Base-by-base conservation (phyloP, 2,113 vertebrate genomes). In the Laticauda laticaudata region DNA sequence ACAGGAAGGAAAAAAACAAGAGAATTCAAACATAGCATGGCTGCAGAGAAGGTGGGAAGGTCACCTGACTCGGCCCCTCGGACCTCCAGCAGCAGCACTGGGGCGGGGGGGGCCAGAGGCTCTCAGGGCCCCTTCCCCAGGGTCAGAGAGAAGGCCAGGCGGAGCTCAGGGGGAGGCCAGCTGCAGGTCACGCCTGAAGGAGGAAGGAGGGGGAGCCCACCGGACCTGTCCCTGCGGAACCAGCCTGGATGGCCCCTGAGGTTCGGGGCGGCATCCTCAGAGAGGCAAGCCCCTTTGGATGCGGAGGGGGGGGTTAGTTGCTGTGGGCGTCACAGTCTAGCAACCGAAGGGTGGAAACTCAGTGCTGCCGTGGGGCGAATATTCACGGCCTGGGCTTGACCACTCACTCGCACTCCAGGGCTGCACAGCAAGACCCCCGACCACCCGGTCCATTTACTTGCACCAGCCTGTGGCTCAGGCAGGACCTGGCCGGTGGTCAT, bases 21-120 rank as follows among this genome's bases (percentile, higher is more conserved):
- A 98, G 97, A 98, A 99, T 99, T 99, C 98, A 99, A 98, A 98
- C 98, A 98, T 98, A 99, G 97, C 97, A 98, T 96, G 98, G 98
- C 96, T 98, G 98, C 97, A 98, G 97, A 96, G 95, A 92, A 2
- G 20, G 92, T 92, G 95, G 95, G 93, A 90, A 93, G 87, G 86
- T 59, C 48, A 53, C 90, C 93, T 81, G 90, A 59, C 43, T 59
- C 90, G 8, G 64, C 89, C 92, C 92, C 45, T 87, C 75, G 86
- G 92, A n/a, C 89, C 89, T 93, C 89, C 89, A 69, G 85, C 53
- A 86, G 92, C 89, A 93, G 92, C 92, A 90, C 92, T 45, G 92
- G 92, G 75, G 29, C 1, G 48, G 48, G 7, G 14, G 48, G 23
- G 53, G 85, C 45, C 43, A 51, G 45, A 20, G 88, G 15, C 45